Conservation (phyloP, 92 coral and sea anemone species). For the Epizoanthus ramosus region DNA sequence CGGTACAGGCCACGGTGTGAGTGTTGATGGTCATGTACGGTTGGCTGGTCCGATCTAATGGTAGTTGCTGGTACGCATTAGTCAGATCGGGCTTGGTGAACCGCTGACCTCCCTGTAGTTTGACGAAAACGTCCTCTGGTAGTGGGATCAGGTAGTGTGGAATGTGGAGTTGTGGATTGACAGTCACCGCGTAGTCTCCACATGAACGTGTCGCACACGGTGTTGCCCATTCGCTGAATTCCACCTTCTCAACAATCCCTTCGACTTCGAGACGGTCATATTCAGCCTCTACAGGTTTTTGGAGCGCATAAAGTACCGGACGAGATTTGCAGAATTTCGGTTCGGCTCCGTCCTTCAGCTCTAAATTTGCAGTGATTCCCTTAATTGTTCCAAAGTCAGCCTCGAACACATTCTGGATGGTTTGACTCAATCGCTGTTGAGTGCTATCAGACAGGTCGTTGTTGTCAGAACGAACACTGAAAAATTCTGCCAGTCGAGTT, state of each 20-base stretch:
- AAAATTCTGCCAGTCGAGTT: conserved; percentile 53
- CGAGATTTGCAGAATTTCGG: conserved; percentile 66
- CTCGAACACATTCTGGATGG: conserved; percentile 53
- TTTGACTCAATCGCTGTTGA: conserved; percentile 41
- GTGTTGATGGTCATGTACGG: conserved; percentile 65
- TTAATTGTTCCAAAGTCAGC: conserved; percentile 54
- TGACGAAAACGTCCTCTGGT: conserved; percentile 63
- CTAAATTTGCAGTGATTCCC: conserved; percentile 58
- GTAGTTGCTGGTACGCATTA: conserved; percentile 71
- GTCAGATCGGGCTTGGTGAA: conserved; percentile 63
- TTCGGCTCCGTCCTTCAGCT: conserved; percentile 43
- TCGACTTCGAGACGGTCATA: conserved; percentile 58
- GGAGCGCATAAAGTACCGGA: conserved; percentile 63
- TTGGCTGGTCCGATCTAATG: conserved; percentile 52
- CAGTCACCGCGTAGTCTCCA: conserved; percentile 53
- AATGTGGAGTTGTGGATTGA: conserved; percentile 36
- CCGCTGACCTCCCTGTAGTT: conserved; percentile 50
- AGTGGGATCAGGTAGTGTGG: conserved; percentile 54
- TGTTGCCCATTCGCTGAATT: conserved; percentile 31
- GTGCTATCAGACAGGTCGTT: conserved; percentile 8
- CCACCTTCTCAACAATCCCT: conserved; percentile 58
- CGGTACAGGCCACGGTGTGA: conserved; percentile 51
- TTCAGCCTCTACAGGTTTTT: conserved; percentile 55
- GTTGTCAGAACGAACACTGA: conserved; percentile 10
- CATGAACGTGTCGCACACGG: conserved; percentile 52